These are phyloP conservation scores for Cryptoblepharus egeriae DNA, from an alignment of 2,797 vertebrate species.

Conservation along the genomic window DNA sequence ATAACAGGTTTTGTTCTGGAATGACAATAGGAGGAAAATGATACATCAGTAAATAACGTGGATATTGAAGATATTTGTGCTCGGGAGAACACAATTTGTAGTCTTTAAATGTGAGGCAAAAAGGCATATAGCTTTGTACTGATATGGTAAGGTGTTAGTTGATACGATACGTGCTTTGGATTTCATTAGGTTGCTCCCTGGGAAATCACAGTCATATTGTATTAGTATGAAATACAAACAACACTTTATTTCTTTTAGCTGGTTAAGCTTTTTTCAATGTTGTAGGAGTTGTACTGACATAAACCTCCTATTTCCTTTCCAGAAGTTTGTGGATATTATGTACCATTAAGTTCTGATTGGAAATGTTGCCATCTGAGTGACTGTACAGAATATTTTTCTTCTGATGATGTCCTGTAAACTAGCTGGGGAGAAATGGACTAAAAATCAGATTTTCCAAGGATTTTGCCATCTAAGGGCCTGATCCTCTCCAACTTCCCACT, in stretches of 20 bases:
- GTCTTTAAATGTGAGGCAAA: not conserved
- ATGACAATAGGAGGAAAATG: not conserved
- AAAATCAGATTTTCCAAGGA: not conserved
- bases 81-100: not conserved
- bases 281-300: not conserved
- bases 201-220: constrained; percentile 44
- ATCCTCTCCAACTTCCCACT: no score
- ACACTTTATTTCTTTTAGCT: constrained; percentile 22
- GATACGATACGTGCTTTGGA: constrained; percentile 7
- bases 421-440: not conserved
- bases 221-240: constrained; percentile 32
- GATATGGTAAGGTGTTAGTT: constrained; percentile 18
- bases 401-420: constrained; percentile 16
- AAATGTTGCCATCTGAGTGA: not conserved
- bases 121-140: not conserved
- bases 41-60: not conserved
- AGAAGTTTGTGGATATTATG: constrained; percentile 26
- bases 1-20: not conserved
- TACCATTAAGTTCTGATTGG: constrained; percentile 44
- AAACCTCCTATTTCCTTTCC: constrained; percentile 21
- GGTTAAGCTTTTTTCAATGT: constrained; percentile 18
- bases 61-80: not conserved
- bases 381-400: constrained; percentile 17
- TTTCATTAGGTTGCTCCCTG: constrained; percentile 24
- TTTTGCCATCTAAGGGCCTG: not conserved